Evolutionary conservation across 2,888 invertebrate species (phyloP), one percentile per base, ranked within the genome.

Genomic region (Phengaris arion): DNA sequence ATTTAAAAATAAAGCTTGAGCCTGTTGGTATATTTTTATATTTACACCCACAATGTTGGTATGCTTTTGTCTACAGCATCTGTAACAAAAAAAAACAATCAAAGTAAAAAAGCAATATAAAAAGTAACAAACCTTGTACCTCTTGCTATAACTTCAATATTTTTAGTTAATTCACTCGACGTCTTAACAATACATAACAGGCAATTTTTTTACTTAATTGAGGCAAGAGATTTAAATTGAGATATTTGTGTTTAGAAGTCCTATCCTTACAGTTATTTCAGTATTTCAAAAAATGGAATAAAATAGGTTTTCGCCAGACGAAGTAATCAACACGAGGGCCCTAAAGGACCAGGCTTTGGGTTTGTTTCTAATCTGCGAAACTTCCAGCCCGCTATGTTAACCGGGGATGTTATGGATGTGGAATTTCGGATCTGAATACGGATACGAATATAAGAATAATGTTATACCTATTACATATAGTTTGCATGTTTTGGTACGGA

Each of bases 311-410:
- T 10, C 12, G 35, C 7, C 64, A 64, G 64, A 64, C 45, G 10
- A 52, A 52, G 64, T 64, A 64, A 64, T 64, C 35, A 64, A 22
- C 59, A 4, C 59, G 7, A 22, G 64, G 35, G 35, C 64, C 64
- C 64, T 64, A 45, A 45, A 64, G 64, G 64, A 10, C 35, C 35
- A 35, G 64, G 59, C 9, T 59, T 59, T 59, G 22, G 59, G 64
- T 64, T 64, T 45, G 64, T 64, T 64, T 64, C 35, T 64, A 64
- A 64, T 64, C 64, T 64, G 35, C 64, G 35, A 64, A 64, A 64
- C 12, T 45, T 64, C 64, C 64, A 64, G 64, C 35, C 64, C 64
- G 35, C 35, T 64, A 64, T 45, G 59, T 15, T 35, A 2, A 0
- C 35, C 4, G 4, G 35, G 35, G 35, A 35, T 35, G 35, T 35